Percentiles rank a stretch among this genome's conserved stretches.
Conservation (phyloP, 1,140 invertebrate genomes). For the Ceratina japonica region DNA sequence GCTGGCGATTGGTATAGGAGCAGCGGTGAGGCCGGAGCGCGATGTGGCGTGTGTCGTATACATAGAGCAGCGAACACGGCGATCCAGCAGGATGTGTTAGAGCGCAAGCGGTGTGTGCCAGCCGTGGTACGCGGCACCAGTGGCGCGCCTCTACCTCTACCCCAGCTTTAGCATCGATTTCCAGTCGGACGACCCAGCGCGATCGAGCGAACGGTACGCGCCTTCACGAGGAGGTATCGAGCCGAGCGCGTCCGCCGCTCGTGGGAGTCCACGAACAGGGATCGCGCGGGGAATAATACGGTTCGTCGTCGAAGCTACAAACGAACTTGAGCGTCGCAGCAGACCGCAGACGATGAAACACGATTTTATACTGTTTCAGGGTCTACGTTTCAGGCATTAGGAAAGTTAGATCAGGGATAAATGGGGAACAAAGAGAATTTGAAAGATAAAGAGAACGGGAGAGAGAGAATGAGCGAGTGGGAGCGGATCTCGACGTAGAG, state of each 20-base stretch:
- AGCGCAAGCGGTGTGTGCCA: constrained; percentile 50
- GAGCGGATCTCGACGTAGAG: constrained; percentile 14
- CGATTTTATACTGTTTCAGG: background rate
- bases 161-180: constrained; percentile 75
- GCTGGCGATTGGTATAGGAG: constrained; percentile 11
- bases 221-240: constrained; percentile 50
- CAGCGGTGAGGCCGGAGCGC: background rate
- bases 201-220: constrained; percentile 67
- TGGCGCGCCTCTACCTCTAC: constrained; percentile 70
- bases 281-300: constrained; percentile 27
- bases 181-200: constrained; percentile 74
- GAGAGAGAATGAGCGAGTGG: constrained; percentile 29
- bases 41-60: background rate
- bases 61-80: background rate
- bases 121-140: constrained; percentile 57
- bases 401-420: constrained; percentile 11
- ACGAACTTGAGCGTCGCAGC: constrained; percentile 1
- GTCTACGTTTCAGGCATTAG: too few relatives aligned
- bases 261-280: constrained; percentile 39
- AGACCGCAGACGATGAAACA: constrained; percentile 1
- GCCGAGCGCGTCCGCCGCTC: constrained; percentile 14
- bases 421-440: constrained; percentile 15
- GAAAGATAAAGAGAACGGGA: background rate
- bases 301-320: constrained; percentile 1
- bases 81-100: background rate